Conservation (phyloP, 2,797 vertebrate genomes). For the Linurgus olivaceus region DNA sequence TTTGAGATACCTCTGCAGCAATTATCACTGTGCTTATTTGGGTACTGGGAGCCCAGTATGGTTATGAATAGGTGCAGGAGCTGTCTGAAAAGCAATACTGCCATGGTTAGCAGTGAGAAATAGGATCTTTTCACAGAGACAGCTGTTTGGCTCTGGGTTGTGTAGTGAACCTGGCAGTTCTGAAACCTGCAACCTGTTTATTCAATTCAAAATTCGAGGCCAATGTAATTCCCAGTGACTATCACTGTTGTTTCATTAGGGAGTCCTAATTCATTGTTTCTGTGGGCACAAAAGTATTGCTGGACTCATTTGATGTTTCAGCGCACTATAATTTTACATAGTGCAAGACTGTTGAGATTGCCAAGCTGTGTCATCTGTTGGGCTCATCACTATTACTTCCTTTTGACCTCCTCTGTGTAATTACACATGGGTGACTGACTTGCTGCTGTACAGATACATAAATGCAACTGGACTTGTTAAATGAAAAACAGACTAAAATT, state of each 20-base stretch:
- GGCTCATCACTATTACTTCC: constrained; percentile 38
- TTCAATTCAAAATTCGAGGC: background rate
- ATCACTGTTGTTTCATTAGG: background rate
- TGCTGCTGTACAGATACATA: background rate
- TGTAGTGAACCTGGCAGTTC: background rate
- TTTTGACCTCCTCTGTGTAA: constrained; percentile 46
- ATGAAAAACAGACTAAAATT: background rate
- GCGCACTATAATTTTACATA: constrained; percentile 19
- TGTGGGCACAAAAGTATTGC: constrained; percentile 4
- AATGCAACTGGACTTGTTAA: background rate
- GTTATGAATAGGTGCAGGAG: background rate
- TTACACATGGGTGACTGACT: constrained; percentile 11
- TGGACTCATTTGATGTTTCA: background rate
- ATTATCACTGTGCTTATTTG: background rate
- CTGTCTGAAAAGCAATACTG: background rate
- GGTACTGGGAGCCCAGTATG: background rate
- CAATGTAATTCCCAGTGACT: background rate
- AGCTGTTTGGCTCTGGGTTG: background rate
- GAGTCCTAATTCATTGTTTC: constrained; percentile 28
- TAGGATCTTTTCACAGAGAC: background rate
- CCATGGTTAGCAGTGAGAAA: background rate
- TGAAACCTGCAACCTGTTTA: constrained; percentile 26
- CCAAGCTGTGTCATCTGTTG: constrained; percentile 23
- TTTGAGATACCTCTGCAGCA: fast-evolving
- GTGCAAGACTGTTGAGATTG: background rate